These are phyloP conservation scores for Myotis pilosus DNA, from an alignment of 2,797 vertebrate species.

Conservation along the genomic window DNA sequence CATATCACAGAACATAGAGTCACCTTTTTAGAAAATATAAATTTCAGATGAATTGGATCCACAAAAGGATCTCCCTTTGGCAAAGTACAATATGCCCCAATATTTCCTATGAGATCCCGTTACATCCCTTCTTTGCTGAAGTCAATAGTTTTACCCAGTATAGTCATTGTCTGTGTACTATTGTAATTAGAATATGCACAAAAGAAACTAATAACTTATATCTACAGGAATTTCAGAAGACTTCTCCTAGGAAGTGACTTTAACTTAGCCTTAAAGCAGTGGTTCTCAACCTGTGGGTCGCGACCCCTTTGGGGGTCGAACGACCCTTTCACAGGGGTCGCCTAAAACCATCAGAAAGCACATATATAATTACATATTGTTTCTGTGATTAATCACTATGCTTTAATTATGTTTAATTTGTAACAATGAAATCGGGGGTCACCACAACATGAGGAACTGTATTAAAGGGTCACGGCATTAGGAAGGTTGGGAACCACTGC, in stretches of 20 bases:
- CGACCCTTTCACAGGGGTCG: no score
- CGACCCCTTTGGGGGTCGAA: no score
- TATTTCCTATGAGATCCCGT: conserved; percentile 34
- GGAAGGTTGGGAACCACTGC: no score
- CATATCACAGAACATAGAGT: not conserved
- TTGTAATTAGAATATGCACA: conserved; percentile 13
- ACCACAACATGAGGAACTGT: no score
- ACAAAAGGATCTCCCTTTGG: not conserved
- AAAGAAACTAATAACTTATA: conserved; percentile 19
- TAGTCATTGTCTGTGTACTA: not conserved
- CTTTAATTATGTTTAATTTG: no score
- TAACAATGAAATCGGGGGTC: no score
- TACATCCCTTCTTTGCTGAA: not conserved
- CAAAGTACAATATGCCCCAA: not conserved
- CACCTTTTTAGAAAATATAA: conserved; percentile 30
- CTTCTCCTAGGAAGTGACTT: conserved; percentile 3
- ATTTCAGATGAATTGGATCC: conserved; percentile 28
- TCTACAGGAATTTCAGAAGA: not conserved
- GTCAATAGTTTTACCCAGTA: not conserved
- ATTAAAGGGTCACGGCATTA: no score
- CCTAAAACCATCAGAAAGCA: no score
- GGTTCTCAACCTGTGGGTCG: no score
- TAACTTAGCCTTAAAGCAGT: conserved; percentile 32
- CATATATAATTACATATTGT: no score
- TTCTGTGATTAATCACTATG: no score